Base-by-base conservation (phyloP, 2,113 vertebrate species). In the Rhegmatorhina hoffmannsi region DNA sequence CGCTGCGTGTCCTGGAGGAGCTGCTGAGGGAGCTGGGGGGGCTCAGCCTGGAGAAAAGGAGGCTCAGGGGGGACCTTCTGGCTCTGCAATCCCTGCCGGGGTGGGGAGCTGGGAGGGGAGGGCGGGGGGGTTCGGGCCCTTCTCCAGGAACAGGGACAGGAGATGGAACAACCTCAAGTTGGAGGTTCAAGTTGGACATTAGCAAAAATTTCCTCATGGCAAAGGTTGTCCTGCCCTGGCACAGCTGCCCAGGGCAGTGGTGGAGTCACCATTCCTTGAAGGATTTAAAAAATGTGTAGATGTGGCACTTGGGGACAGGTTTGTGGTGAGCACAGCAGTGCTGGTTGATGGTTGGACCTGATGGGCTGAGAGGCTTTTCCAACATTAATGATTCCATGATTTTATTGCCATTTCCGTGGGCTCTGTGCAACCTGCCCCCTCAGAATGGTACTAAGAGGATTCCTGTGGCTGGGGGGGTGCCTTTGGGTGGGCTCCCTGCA, bases 321-420 rank as follows among this genome's bases (percentile, higher is more conserved):
- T 75, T 38, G 31, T 0, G 1, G 28, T 38, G 68, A n/a, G 15
- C 53, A 5, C 8, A 8, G 17, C 36, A 3, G 23, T 0, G 2
- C 62, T 29, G 60, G 87, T 68, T 75, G 53, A 68, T 68, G 55
- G 58, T 68, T 83, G 47, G 24, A 75, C 62, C 24, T 13, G 5
- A 3, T 0, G n/a, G 13, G 1, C 78, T 6, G 24, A 26, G 62
- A 20, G 76, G 56, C 46, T 69, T 83, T 76, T 83, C 55, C 70
- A 53, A 0, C 28, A 2, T 1, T 29, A 4, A 6, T 4, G 24
- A 62, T 68, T 62, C 62, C 55, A 47, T n/a, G 34, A 46, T 60
- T 34, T 55, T 20, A 5, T 20, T 38, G 49, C 66, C 7, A 2
- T 60, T 59, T 59, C 17, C 26, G 9, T 23, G 44, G 0, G 6